Conservation (phyloP, 2,888 invertebrate species). For the Lasioglossum vierecki region DNA sequence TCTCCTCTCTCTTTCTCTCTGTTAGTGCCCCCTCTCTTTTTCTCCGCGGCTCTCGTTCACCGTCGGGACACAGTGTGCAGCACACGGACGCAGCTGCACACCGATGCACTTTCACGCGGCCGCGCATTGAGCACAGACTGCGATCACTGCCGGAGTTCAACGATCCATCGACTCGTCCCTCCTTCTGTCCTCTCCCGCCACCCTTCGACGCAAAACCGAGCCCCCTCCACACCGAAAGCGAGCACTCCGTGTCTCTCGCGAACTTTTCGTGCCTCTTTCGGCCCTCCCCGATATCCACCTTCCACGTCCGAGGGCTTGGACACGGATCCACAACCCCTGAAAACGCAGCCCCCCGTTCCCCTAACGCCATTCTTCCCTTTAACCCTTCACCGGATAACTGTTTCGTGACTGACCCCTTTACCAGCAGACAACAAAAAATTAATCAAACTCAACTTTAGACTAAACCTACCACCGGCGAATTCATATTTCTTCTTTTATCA, state of each 20-base stretch:
- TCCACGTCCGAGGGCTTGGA: not conserved
- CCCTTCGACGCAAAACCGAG: constrained; percentile 16
- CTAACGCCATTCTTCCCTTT: not conserved
- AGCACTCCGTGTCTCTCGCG: constrained; percentile 26
- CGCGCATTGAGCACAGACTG: constrained; percentile 70
- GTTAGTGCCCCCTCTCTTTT: not conserved
- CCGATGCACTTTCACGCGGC: constrained; percentile 58
- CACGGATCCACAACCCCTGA: not conserved
- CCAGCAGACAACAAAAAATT: not conserved
- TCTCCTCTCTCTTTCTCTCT: constrained; percentile 35
- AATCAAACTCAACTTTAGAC: not conserved
- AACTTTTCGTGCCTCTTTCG: constrained; percentile 39
- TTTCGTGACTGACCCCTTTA: not conserved
- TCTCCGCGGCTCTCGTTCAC: constrained; percentile 26
- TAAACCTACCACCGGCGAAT: not conserved
- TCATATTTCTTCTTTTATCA: not conserved
- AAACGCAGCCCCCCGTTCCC: not conserved
- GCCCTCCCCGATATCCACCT: constrained; percentile 5
- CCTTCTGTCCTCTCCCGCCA: constrained; percentile 49
- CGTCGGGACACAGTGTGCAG: not conserved
- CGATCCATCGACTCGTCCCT: constrained; percentile 71
- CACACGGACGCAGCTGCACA: constrained; percentile 41
- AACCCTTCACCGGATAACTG: not conserved
- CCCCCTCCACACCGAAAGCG: not conserved
- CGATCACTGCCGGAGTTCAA: constrained; percentile 76